Percentiles rank a stretch among this genome's conserved stretches.
These are phyloP conservation scores for Spilarctia lutea DNA, from an alignment of 2,888 invertebrate species.

Conservation along the genomic window DNA sequence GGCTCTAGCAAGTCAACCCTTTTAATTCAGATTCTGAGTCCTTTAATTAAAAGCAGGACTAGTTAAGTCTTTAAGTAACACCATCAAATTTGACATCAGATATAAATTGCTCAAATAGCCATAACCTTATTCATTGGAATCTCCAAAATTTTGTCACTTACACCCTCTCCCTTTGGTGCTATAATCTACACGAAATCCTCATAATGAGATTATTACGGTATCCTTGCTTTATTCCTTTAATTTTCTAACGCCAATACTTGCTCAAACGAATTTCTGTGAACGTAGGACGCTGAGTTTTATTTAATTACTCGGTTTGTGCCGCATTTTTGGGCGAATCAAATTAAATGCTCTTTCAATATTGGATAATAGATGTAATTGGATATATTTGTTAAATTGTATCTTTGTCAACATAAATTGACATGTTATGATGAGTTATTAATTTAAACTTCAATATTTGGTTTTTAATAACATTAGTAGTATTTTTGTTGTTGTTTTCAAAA, in stretches of 20 bases:
- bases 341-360: conserved; percentile 10
- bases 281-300: conserved; percentile 32
- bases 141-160: conserved; percentile 15
- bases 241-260: conserved; percentile 43
- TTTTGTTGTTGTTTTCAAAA: no score
- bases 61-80: neutral
- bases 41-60: neutral
- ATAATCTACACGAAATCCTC: conserved; percentile 41
- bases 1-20: neutral
- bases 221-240: conserved; percentile 40
- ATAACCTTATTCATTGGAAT: conserved; percentile 1
- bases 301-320: conserved; percentile 20
- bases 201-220: conserved; percentile 47
- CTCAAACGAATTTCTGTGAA: conserved; percentile 27
- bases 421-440: neutral
- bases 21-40: neutral
- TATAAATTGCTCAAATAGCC: neutral
- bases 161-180: conserved; percentile 8
- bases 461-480: no score
- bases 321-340: conserved; percentile 12
- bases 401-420: neutral
- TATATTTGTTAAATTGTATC: neutral
- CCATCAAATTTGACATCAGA: neutral
- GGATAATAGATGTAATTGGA: neutral
- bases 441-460: no score